A percentile compares a stretch with the other conserved stretches of the same genome.
Conservation (phyloP, 2,888 invertebrate species). For the Eumerus sabulonum region DNA sequence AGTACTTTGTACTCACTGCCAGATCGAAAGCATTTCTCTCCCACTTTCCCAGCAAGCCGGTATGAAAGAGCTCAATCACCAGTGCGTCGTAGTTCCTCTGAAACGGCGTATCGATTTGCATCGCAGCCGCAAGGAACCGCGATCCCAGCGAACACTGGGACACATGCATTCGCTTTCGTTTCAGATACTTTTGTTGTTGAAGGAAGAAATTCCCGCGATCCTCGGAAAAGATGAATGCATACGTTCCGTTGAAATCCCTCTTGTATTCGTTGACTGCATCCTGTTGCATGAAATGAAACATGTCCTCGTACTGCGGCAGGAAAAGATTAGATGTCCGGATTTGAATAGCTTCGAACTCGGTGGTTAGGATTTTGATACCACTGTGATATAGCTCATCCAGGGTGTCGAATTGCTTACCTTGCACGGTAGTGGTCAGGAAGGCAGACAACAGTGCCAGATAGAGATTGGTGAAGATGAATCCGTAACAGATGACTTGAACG, state of each 20-base stretch:
- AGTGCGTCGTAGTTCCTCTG: slow-evolving; percentile 46
- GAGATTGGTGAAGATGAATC: slow-evolving; percentile 46
- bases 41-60: slow-evolving; percentile 50
- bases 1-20: slow-evolving; percentile 44
- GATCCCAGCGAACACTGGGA: slow-evolving; percentile 28
- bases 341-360: slow-evolving; percentile 16
- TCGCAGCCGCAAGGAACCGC: slow-evolving; percentile 38
- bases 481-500: slow-evolving; percentile 51
- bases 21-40: slow-evolving; percentile 45
- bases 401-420: slow-evolving; percentile 43
- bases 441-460: slow-evolving; percentile 52
- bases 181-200: slow-evolving; percentile 48
- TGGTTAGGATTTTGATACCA: slow-evolving; percentile 36
- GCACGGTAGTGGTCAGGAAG: slow-evolving; percentile 58
- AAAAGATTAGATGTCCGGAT: slow-evolving; percentile 27
- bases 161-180: slow-evolving; percentile 40
- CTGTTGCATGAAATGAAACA: slow-evolving; percentile 34
- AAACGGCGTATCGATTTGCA: slow-evolving; percentile 57
- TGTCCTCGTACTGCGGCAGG: background rate
- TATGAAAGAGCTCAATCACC: slow-evolving; percentile 48
- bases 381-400: slow-evolving; percentile 30
- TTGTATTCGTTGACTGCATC: slow-evolving; percentile 46
- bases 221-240: slow-evolving; percentile 39
- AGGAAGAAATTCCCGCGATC: slow-evolving; percentile 50
- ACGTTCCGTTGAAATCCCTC: slow-evolving; percentile 34